A percentile compares a stretch with the other conserved stretches of the same genome.
Conservation (phyloP, 1,140 invertebrate species). For the Drosophila baimaii region DNA sequence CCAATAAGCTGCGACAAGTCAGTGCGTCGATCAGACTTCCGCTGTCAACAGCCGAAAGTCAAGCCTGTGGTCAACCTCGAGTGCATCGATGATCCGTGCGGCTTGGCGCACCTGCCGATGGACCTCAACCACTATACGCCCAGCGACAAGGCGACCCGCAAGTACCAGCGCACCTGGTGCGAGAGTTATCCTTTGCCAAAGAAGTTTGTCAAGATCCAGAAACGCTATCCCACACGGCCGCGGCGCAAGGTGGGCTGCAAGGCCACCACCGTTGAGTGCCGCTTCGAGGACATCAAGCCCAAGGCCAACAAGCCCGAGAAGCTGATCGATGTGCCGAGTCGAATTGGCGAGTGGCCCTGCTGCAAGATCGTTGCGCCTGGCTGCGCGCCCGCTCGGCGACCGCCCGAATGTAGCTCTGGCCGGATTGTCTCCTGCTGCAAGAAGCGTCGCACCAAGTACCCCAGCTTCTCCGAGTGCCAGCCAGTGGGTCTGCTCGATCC, state of each 20-base stretch:
- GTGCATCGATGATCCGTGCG: conserved; percentile 27
- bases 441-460: conserved; percentile 37
- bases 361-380: conserved; percentile 19
- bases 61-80: not conserved
- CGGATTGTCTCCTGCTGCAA: conserved; percentile 21
- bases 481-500: conserved; percentile 7
- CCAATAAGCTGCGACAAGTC: conserved; percentile 13
- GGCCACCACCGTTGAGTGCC: not conserved
- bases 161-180: conserved; percentile 48
- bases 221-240: conserved; percentile 11
- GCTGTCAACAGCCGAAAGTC: not conserved
- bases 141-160: conserved; percentile 22
- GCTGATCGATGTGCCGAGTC: conserved; percentile 2
- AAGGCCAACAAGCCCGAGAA: not conserved
- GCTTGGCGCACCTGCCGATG: not conserved
- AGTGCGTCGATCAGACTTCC: conserved; percentile 5
- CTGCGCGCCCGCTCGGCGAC: not conserved
- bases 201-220: not conserved
- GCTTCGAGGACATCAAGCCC: not conserved
- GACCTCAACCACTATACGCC: conserved; percentile 36
- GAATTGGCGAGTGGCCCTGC: conserved; percentile 15
- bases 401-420: not conserved
- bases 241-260: not conserved
- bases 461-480: conserved; percentile 55
- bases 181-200: conserved; percentile 9